Percentiles rank a stretch among this genome's conserved stretches.
Conservation (phyloP, 2,797 vertebrate genomes). For the Pagetopsis macropterus region DNA sequence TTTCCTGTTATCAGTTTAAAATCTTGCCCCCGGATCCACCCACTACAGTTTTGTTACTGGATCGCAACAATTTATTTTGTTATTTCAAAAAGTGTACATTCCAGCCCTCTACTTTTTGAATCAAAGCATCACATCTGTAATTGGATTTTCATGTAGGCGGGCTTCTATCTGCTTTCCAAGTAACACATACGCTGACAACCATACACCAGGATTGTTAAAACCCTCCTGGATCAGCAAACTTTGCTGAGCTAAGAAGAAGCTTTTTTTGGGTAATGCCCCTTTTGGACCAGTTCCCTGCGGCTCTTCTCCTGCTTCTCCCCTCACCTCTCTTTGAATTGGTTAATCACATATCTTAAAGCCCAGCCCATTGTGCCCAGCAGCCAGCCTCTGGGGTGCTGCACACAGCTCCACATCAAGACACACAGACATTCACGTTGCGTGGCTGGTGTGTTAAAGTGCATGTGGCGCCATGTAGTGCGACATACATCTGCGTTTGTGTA, state of each 20-base stretch:
- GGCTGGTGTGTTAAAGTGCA: constrained; percentile 33
- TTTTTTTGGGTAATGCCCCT: constrained; percentile 58
- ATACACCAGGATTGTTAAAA: constrained; percentile 25
- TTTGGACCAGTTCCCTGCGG: constrained; percentile 48
- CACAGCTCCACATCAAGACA: constrained; percentile 56
- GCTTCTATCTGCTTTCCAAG: constrained; percentile 14
- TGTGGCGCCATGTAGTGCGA: constrained; percentile 1
- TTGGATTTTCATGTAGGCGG: constrained; percentile 18
- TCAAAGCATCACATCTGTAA: constrained; percentile 25
- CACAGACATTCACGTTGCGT: constrained; percentile 35
- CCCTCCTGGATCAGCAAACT: constrained; percentile 34
- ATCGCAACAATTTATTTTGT: constrained; percentile 1
- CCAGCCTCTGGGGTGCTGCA: constrained; percentile 61
- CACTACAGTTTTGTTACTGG: constrained; percentile 6
- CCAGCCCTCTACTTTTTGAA: constrained; percentile 3
- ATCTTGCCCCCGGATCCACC: background rate
- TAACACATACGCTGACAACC: background rate
- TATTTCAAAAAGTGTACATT: constrained; percentile 5
- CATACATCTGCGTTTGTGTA: constrained; percentile 24
- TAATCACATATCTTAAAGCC: constrained; percentile 73
- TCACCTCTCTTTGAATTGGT: constrained; percentile 71
- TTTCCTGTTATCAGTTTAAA: constrained; percentile 18
- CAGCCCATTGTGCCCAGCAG: constrained; percentile 59
- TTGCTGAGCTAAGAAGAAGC: constrained; percentile 15
- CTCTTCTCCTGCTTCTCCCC: constrained; percentile 42